These are phyloP conservation scores for Abscondita cerata DNA, from an alignment of 2,888 invertebrate species.

Conservation along the genomic window DNA sequence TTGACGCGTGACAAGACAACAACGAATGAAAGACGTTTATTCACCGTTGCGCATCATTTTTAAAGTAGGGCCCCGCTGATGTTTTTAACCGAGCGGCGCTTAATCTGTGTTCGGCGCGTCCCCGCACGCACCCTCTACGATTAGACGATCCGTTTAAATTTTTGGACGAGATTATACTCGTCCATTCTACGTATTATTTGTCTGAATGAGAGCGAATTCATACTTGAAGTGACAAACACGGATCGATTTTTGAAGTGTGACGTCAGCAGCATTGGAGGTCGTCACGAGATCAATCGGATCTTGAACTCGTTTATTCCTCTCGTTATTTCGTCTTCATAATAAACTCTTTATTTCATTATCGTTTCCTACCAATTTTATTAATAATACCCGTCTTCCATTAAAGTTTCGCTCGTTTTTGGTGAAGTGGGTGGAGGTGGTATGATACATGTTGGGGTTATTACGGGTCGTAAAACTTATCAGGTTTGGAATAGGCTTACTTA, in stretches of 20 bases:
- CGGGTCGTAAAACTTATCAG: too few relatives aligned
- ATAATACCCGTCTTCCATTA: too few relatives aligned
- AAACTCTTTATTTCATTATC: too few relatives aligned
- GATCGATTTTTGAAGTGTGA: slow-evolving; percentile 45
- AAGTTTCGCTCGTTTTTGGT: too few relatives aligned
- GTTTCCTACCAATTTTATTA: too few relatives aligned
- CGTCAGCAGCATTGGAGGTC: slow-evolving; percentile 41
- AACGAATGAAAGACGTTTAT: slow-evolving; percentile 9
- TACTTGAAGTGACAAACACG: slow-evolving; percentile 39
- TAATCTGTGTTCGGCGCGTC: background rate
- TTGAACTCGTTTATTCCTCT: slow-evolving; percentile 36
- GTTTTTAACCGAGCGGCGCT: background rate
- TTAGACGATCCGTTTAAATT: slow-evolving; percentile 4
- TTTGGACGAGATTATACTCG: slow-evolving; percentile 10
- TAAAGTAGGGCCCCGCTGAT: slow-evolving; percentile 11
- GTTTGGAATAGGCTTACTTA: too few relatives aligned
- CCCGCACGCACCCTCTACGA: slow-evolving; percentile 3
- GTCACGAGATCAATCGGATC: slow-evolving; percentile 41
- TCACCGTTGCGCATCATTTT: slow-evolving; percentile 26
- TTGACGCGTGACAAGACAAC: slow-evolving; percentile 16
- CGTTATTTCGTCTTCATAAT: too few relatives aligned
- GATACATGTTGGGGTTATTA: too few relatives aligned
- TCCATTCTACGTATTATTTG: background rate
- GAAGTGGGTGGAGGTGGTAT: too few relatives aligned
- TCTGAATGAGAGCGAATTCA: slow-evolving; percentile 21